phyloP scores from a whole-genome alignment of 1,140 invertebrate species.

The Calosoma granatense region DNA sequence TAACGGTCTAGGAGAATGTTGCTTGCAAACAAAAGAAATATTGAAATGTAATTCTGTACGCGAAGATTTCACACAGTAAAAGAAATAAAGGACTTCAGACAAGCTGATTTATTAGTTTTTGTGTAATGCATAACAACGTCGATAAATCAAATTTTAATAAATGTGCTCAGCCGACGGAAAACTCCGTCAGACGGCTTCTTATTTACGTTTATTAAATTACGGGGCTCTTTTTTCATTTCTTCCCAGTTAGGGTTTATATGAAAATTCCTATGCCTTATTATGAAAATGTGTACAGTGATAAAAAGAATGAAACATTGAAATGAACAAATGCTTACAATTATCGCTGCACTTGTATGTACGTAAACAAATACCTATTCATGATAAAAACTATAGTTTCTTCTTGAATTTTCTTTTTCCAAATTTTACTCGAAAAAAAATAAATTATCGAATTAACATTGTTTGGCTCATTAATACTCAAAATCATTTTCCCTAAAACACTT shows the following conservation, averaged over 20 bases:
- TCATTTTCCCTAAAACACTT: too few relatives aligned
- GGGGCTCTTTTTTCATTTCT: background rate
- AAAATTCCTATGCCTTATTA: background rate
- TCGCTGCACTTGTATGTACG: too few relatives aligned
- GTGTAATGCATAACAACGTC: constrained; percentile 8
- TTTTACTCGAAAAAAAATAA: too few relatives aligned
- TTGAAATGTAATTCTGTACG: constrained; percentile 4
- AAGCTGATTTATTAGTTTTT: constrained; percentile 6
- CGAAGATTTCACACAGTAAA: background rate
- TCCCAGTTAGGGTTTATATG: background rate
- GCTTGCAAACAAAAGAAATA: background rate
- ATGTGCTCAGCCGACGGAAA: background rate
- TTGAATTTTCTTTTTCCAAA: too few relatives aligned
- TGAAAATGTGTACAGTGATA: background rate
- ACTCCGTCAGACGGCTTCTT: background rate
- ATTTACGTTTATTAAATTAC: constrained; percentile 9
- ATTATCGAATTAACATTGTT: too few relatives aligned
- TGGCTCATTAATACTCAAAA: too few relatives aligned
- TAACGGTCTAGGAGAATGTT: too few relatives aligned
- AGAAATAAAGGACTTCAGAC: background rate
- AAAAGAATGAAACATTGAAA: too few relatives aligned
- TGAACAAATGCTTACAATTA: too few relatives aligned
- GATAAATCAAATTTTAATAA: constrained; percentile 9
- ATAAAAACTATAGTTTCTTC: too few relatives aligned
- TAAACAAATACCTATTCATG: too few relatives aligned